phyloP scores from a whole-genome alignment of 2,888 invertebrate species.

The Agonopterix subpropinquella region DNA sequence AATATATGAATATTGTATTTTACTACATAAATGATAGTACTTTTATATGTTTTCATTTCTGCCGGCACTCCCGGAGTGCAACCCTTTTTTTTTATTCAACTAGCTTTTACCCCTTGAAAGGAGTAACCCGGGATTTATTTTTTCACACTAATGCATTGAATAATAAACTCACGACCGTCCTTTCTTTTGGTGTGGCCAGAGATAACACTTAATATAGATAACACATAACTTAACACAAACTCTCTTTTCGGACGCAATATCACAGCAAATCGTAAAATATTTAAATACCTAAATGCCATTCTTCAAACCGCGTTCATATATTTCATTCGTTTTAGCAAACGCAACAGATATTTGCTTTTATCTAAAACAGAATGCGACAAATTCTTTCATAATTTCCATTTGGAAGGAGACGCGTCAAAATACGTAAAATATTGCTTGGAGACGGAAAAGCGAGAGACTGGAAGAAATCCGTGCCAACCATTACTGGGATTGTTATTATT shows the following conservation, averaged over 20 bases:
- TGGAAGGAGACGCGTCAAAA: slow-evolving; percentile 25
- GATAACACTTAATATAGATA: too few species aligned
- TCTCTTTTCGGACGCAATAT: not conserved
- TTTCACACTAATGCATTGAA: too few species aligned
- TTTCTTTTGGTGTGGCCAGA: too few species aligned
- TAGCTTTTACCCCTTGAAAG: too few species aligned
- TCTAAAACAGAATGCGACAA: slow-evolving; percentile 1
- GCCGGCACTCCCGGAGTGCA: too few species aligned
- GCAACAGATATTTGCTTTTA: not conserved
- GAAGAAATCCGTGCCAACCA: slow-evolving; percentile 29
- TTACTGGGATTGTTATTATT: slow-evolving; percentile 30
- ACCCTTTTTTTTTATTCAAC: too few species aligned
- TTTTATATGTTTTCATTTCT: too few species aligned
- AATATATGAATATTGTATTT: too few species aligned
- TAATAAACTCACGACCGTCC: too few species aligned
- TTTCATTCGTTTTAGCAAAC: not conserved
- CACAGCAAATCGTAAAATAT: not conserved
- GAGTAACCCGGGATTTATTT: too few species aligned
- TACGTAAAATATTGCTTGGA: slow-evolving; percentile 26
- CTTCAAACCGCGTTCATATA: not conserved
- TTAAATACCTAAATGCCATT: not conserved
- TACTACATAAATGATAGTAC: too few species aligned
- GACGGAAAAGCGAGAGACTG: slow-evolving; percentile 17
- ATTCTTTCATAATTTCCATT: slow-evolving; percentile 27
- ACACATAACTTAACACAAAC: too few species aligned